Evolutionary conservation across 1,140 invertebrate genomes (phyloP).

Genomic region (Penaeus japonicus): DNA sequence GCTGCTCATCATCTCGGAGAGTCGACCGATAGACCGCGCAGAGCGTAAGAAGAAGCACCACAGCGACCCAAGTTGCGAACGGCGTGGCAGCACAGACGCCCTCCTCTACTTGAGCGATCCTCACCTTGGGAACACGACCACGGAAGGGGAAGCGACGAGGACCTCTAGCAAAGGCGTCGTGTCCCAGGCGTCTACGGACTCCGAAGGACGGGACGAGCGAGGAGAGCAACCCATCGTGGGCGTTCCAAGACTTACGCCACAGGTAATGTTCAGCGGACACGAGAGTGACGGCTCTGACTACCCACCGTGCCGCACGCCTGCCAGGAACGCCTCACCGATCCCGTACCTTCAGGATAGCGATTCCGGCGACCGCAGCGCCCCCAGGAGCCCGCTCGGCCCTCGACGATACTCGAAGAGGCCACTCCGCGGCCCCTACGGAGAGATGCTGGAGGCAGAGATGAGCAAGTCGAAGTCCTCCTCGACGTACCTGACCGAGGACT

Average conservation of each 20-base stretch:
- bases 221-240: constrained; percentile 16
- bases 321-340: constrained; percentile 53
- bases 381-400: constrained; percentile 61
- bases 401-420: constrained; percentile 77
- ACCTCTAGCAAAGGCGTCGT: constrained; percentile 34
- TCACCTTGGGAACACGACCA: constrained; percentile 2
- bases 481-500: constrained; percentile 46
- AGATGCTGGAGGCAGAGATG: constrained; percentile 85
- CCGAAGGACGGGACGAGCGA: constrained; percentile 54
- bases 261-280: constrained; percentile 52
- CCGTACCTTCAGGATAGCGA: constrained; percentile 57
- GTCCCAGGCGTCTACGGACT: constrained; percentile 59
- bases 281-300: constrained; percentile 57
- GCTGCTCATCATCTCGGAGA: constrained; percentile 11
- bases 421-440: constrained; percentile 79
- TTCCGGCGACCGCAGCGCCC: constrained; percentile 54
- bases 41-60: constrained; percentile 49
- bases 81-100: constrained; percentile 24
- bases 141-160: not conserved
- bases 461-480: constrained; percentile 70
- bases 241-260: constrained; percentile 43
- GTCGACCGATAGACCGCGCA: constrained; percentile 29
- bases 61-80: constrained; percentile 48
- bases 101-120: constrained; percentile 41
- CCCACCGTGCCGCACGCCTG: constrained; percentile 32